Base-by-base conservation (phyloP, 2,113 vertebrate species). In the Pipra filicauda region DNA sequence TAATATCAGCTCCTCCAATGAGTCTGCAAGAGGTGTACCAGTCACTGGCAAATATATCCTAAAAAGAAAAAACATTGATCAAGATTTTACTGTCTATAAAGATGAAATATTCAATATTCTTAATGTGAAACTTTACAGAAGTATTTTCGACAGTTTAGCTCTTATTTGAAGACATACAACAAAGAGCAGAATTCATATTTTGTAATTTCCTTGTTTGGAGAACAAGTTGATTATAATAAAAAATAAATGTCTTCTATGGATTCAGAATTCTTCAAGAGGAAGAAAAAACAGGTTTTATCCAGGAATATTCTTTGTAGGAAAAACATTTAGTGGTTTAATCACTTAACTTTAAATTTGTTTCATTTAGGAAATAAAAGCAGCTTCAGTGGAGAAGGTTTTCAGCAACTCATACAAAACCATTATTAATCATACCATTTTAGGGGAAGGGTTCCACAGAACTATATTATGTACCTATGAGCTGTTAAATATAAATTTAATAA, bases 1-100 rank as follows among this genome's bases (percentile, higher is more conserved):
- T 97, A 91, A 99, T 99, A 98, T 99, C 99, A 2, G 99, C 99
- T 86, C 98, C 98, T 92, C 98, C 98, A 43, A 99, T 97, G 48
- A 99, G 98, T 79, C 98, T 98, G 93, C 98, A 98, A 58, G 99
- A 99, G 6, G 98, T 99, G 39, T 99, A 98, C 98, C 99, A 99
- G 94, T 99, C 99, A 59, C 98, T 99, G 98, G 99, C 98, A 98
- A 99, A 98, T 97, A 99, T 97, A 82, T 98, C 99, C 99, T 99
- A 95, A 89, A 97, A 22, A 89, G 95, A 88, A 91, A 28, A 94
- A 31, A 97, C 12, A 88, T 9, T 3, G 19, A 62, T 93, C 39
- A 95, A 88, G 46, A 90, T 79, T 85, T 65, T 85, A 54, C 52
- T 39, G n/a, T 10, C 51, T 35, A 28, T 15, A 43, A 64, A 76